Conservation (phyloP, 2,797 vertebrate species). For the Macropodus opercularis region DNA sequence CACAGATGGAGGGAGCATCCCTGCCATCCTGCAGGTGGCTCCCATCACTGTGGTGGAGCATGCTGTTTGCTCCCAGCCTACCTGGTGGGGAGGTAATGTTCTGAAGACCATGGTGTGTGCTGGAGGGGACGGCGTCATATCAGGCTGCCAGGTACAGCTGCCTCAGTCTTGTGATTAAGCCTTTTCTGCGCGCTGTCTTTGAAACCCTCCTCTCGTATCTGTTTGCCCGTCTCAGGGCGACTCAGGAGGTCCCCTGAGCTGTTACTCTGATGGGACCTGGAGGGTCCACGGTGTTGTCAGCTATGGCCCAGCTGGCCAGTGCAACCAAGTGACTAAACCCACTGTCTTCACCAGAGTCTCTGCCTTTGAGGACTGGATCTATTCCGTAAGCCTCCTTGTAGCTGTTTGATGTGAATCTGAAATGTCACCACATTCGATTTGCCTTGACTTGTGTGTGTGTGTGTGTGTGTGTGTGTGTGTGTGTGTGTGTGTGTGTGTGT, state of each 20-base stretch:
- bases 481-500: background rate
- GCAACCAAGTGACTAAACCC: conserved; percentile 72
- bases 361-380: conserved; percentile 69
- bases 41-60: conserved; percentile 66
- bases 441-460: conserved; percentile 1
- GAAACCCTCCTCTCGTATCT: background rate
- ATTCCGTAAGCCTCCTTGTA: conserved; percentile 49
- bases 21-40: conserved; percentile 70
- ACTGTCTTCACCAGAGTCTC: conserved; percentile 79
- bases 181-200: no score
- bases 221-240: conserved; percentile 65
- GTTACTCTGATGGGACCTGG: conserved; percentile 62
- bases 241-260: conserved; percentile 78
- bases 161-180: no score
- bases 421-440: background rate
- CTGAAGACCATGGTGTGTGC: conserved; percentile 78
- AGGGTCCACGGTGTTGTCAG: conserved; percentile 77
- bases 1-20: conserved; percentile 28
- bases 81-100: conserved; percentile 75
- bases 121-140: conserved; percentile 74
- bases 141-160: conserved; percentile 75
- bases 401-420: conserved; percentile 2
- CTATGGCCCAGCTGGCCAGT: conserved; percentile 68
- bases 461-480: background rate
- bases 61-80: conserved; percentile 65